These are phyloP conservation scores for Platerodrilus igneus DNA, from an alignment of 2,888 invertebrate species.

Conservation along the genomic window DNA sequence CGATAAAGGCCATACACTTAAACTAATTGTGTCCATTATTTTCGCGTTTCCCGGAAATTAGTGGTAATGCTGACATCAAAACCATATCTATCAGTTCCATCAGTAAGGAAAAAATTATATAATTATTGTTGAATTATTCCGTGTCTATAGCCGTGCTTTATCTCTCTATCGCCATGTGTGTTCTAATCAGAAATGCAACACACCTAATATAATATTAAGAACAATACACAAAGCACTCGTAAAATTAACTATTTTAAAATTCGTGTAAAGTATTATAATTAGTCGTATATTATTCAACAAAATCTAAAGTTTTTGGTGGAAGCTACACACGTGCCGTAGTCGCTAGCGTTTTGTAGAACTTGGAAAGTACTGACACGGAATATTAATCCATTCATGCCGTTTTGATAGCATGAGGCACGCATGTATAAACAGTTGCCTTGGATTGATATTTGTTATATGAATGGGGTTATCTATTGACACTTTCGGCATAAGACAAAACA, in stretches of 20 bases:
- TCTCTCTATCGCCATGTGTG: slow-evolving; percentile 39
- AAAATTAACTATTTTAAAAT: slow-evolving; percentile 22
- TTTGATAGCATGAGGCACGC: slow-evolving; percentile 20
- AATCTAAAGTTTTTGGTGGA: slow-evolving; percentile 22
- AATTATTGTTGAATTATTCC: slow-evolving; percentile 16
- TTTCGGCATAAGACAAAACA: too few relatives aligned
- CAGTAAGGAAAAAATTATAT: slow-evolving; percentile 9
- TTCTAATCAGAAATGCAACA: slow-evolving; percentile 40
- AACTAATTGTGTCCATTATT: too few relatives aligned
- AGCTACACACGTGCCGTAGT: slow-evolving; percentile 18
- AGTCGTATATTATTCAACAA: too few relatives aligned
- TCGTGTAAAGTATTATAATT: slow-evolving; percentile 10
- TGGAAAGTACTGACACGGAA: slow-evolving; percentile 22
- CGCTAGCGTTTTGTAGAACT: slow-evolving; percentile 20
- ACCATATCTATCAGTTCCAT: slow-evolving; percentile 16
- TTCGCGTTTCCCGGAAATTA: slow-evolving; percentile 14
- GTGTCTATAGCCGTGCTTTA: slow-evolving; percentile 21
- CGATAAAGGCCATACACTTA: too few relatives aligned
- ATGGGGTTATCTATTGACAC: too few relatives aligned
- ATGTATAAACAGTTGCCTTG: too few relatives aligned
- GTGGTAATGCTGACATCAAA: slow-evolving; percentile 10
- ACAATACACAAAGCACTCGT: slow-evolving; percentile 27
- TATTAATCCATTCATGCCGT: slow-evolving; percentile 26
- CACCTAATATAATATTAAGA: slow-evolving; percentile 35
- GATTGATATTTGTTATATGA: too few relatives aligned